Percentiles rank a stretch among this genome's conserved stretches.
These are phyloP conservation scores for Setophaga kirtlandii DNA, from an alignment of 2,113 vertebrate species.

Conservation along the genomic window DNA sequence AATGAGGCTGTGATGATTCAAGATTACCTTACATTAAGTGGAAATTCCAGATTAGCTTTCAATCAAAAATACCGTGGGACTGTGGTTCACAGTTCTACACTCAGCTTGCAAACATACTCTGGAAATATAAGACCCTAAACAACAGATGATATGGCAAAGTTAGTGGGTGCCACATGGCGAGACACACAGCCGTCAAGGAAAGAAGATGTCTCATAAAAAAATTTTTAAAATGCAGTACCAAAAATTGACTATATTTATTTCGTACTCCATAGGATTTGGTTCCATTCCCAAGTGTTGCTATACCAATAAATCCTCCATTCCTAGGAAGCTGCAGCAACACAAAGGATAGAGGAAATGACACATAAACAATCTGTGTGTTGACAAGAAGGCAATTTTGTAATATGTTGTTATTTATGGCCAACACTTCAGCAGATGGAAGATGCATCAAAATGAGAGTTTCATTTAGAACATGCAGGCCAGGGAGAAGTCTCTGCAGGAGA, in stretches of 20 bases:
- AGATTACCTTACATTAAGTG: background rate
- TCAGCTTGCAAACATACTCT: constrained; percentile 59
- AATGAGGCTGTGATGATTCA: background rate
- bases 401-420: constrained; percentile 49
- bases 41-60: constrained; percentile 16
- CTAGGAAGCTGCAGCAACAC: constrained; percentile 8
- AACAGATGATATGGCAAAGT: constrained; percentile 58
- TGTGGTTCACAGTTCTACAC: constrained; percentile 37
- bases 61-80: constrained; percentile 7
- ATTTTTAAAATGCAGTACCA: constrained; percentile 23
- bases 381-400: constrained; percentile 47
- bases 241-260: constrained; percentile 51
- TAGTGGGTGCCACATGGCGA: constrained; percentile 52
- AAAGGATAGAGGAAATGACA: constrained; percentile 53
- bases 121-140: constrained; percentile 56
- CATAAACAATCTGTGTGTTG: constrained; percentile 60
- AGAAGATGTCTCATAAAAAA: constrained; percentile 30
- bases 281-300: constrained; percentile 47
- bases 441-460: background rate
- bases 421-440: constrained; percentile 58
- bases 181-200: constrained; percentile 40
- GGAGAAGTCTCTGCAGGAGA: background rate
- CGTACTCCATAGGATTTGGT: constrained; percentile 34
- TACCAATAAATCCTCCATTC: constrained; percentile 60
- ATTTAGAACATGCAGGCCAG: constrained; percentile 6